Percentiles rank a stretch among this genome's conserved stretches.
Evolutionary conservation across 1,140 invertebrate species (phyloP).

Genomic region (Ctenoplectra terminalis): DNA sequence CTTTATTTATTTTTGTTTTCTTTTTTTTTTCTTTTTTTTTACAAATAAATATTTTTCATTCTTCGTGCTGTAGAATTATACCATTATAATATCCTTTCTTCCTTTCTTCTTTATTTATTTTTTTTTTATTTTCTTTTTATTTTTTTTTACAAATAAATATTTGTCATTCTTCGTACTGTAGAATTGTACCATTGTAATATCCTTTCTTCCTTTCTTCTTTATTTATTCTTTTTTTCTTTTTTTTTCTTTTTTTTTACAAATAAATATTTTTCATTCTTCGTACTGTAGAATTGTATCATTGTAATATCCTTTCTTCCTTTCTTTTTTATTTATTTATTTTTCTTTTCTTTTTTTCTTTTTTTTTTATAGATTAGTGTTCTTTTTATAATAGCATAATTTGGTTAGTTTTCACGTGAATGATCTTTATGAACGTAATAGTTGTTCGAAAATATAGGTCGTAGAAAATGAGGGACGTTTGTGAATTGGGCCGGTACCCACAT

Average conservation of each 20-base stretch:
- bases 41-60: neutral
- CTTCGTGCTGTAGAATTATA: neutral
- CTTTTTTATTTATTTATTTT: too few species aligned
- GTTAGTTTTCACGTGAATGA: slow-evolving; percentile 17
- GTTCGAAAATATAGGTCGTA: neutral
- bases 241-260: too few species aligned
- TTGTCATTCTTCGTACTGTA: too few species aligned
- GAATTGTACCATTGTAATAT: too few species aligned
- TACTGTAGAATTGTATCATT: neutral
- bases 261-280: neutral
- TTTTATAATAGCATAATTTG: neutral
- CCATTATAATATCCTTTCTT: neutral
- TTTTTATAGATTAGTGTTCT: neutral
- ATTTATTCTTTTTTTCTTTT: neutral
- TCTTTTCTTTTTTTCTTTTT: too few species aligned
- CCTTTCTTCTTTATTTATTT: too few species aligned
- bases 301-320: too few species aligned
- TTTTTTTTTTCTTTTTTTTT: neutral
- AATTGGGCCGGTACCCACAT: slow-evolving; percentile 73
- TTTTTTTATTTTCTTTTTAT: too few species aligned
- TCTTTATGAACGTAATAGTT: slow-evolving; percentile 45
- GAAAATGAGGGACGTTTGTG: slow-evolving; percentile 5
- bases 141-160: too few species aligned
- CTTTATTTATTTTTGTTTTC: too few species aligned
- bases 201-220: too few species aligned